Base-by-base conservation (phyloP, 2,888 invertebrate species). In the Eucera pruinosa region DNA sequence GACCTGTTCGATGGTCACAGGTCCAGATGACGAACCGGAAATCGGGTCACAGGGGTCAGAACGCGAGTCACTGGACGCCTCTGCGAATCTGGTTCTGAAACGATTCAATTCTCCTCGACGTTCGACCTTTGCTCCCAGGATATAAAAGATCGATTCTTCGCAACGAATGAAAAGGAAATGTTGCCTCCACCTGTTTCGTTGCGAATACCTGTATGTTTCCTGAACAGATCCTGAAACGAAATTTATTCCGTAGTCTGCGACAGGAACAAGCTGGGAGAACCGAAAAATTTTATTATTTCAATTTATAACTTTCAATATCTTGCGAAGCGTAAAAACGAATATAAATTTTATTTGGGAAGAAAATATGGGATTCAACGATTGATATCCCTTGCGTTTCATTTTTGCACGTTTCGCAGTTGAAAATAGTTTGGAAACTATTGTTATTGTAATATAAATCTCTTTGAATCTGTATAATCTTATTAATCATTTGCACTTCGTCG, bases 1-100 rank as follows among this genome's bases (percentile, higher is more conserved):
- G 89, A 90, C 90, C 90, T 90, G 90, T 87, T 86, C 86, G 70
- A 72, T 83, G 89, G 90, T 90, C 88, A 90, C 86, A 89, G 90
- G 89, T 90, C 89, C 90, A 89, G 87, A 87, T 88, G 86, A 86
- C 82, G 88, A 90, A 88, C 89, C 84, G 85, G 84, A 85, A 83
- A 79, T 85, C 78, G 78, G 77, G 79, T 72, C 77, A 68, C 57
- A 78, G 36, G 77, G 84, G 84, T 84, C 84, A 83, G 82, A 77
- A 83, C 83, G 86, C 82, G 86, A 90, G 90, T 90, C 88, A 89
- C 88, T 86, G 87, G 87, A 87, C 89, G 86, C 83, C 70, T 62
- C 65, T 78, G 61, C 55, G 79, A 74, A 76, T 80, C 85, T 81
- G 70, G 75, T 83, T 76, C 72, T 64, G 60, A 66, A 83, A 85